phyloP scores from a whole-genome alignment of 37 sponge, comb jelly and placozoan species.

The Theonella swinhoei region DNA sequence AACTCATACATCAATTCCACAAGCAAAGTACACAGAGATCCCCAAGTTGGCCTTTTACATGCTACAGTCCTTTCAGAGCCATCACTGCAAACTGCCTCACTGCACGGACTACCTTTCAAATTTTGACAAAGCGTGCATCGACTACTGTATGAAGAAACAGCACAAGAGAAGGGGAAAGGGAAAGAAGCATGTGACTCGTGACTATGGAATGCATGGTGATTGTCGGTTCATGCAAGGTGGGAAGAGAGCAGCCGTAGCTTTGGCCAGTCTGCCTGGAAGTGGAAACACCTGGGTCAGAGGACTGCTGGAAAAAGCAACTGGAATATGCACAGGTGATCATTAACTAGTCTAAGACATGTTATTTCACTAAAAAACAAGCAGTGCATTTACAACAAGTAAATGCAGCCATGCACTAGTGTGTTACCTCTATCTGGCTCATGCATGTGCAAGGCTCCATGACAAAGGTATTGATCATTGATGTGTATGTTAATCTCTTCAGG shows the following conservation, averaged over 20 bases:
- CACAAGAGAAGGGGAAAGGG: not conserved
- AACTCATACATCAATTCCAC: too few species aligned
- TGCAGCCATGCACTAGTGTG: too few species aligned
- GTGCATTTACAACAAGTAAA: too few species aligned
- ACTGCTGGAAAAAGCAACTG: constrained; percentile 55
- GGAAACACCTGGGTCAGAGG: constrained; percentile 71
- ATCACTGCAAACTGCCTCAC: not conserved
- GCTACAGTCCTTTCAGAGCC: too few species aligned
- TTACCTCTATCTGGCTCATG: too few species aligned
- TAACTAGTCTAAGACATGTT: too few species aligned
- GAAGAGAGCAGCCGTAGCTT: constrained; percentile 39
- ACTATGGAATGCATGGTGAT: not conserved
- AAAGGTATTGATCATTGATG: too few species aligned
- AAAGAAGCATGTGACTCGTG: not conserved
- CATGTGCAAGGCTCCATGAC: too few species aligned
- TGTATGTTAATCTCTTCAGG: too few species aligned
- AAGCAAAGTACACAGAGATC: too few species aligned
- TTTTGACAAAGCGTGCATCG: not conserved
- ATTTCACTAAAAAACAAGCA: too few species aligned
- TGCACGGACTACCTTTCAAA: not conserved
- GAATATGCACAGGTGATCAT: constrained; percentile 45
- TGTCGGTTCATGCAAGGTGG: constrained; percentile 45
- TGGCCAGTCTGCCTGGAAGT: constrained; percentile 53
- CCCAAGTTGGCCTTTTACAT: too few species aligned
- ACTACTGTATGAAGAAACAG: not conserved